phyloP scores from a whole-genome alignment of 2,888 invertebrate species.

The Lithophane socia region DNA sequence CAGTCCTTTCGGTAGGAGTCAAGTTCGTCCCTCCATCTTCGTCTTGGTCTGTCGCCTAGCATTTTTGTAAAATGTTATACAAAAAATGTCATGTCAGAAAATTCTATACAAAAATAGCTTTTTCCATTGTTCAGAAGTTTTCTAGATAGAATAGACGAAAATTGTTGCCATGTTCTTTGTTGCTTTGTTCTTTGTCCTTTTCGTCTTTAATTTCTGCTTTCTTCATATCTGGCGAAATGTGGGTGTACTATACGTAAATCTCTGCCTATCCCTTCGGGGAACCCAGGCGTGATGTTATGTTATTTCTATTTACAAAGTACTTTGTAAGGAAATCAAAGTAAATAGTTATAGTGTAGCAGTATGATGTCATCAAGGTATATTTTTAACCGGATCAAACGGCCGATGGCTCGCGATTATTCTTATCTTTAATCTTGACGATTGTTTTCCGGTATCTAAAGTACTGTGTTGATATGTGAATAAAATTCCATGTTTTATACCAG shows the following conservation, averaged over 20 bases:
- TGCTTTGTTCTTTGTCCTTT: not conserved
- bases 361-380: constrained; percentile 53
- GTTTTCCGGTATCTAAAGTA: constrained; percentile 40
- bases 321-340: constrained; percentile 18
- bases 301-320: not conserved
- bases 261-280: not conserved
- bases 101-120: not conserved
- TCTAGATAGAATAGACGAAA: no score
- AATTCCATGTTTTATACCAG: not conserved
- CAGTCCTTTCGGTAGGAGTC: not conserved
- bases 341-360: not conserved
- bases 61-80: not conserved
- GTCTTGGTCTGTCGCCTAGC: not conserved
- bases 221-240: not conserved
- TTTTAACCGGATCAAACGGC: constrained; percentile 32
- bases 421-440: constrained; percentile 46
- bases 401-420: constrained; percentile 28
- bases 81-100: no score
- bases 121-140: not conserved
- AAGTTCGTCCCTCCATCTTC: not conserved
- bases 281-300: not conserved
- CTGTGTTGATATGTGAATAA: not conserved
- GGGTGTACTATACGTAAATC: not conserved
- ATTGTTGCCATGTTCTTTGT: not conserved
- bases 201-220: not conserved